Base-by-base conservation (phyloP, 2,888 invertebrate genomes). In the Oxytorus armatus region DNA sequence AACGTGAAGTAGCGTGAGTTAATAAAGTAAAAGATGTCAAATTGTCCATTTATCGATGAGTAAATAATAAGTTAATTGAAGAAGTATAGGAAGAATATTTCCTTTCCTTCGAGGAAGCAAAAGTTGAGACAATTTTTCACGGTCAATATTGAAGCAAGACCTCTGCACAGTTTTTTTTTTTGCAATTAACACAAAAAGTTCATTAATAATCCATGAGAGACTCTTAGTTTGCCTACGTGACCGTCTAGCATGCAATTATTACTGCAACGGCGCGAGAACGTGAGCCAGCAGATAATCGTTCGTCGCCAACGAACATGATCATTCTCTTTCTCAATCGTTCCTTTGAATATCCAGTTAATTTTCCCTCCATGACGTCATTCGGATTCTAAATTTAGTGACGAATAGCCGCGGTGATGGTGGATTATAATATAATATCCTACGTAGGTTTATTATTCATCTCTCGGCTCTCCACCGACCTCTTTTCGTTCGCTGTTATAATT, bases 331-430 rank as follows among this genome's bases (percentile, higher is more conserved):
- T 47, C 47, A 21, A 57, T 65, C 36, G 39, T n/a, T n/a, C n/a
- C n/a, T 65, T 65, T 57, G 49, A 70, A 63, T 33, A n/a, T 63
- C 23, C n/a, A 8, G 23, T 63, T 55, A 55, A 76, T 33, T 65
- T 49, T 61, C 39, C 23, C 51, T 16, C 42, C 3, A 42, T 68
- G 51, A 61, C 42, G 61, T 57, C 44, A 49, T 47, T 18, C 10
- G 21, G 11, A 70, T 25, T 63, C 33, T 55, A 55, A 59, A 69
- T 61, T 61, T 4, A 61, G 49, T 33, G 23, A 33, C 10, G 51
- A 23, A 21, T 36, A 65, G 8, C 14, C 1, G 8, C 29, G n/a
- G n/a, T n/a, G n/a, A 29, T 25, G 8, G 11, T 16, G 49, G 8
- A 29, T 29, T 55, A 55, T 55, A 29, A 29, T 29, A 55, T 8